Conservation (phyloP, 2,888 invertebrate genomes). For the Zhengitettix transpicula region DNA sequence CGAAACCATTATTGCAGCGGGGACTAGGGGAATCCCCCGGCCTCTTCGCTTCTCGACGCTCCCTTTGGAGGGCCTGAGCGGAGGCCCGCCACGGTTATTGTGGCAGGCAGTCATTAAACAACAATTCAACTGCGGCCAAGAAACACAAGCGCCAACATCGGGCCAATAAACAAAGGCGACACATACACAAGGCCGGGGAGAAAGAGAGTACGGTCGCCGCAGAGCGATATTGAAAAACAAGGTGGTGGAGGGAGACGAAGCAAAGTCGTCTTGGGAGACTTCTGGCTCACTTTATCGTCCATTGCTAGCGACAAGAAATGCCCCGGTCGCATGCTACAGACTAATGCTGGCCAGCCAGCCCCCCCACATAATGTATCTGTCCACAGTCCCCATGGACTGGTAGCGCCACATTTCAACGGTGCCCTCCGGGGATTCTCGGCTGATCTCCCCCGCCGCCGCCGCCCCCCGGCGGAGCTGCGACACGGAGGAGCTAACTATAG, state of each 20-base stretch:
- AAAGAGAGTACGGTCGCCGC: not conserved
- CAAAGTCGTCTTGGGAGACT: not conserved
- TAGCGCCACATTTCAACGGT: too few species aligned
- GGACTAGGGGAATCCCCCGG: not conserved
- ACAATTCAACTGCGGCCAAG: not conserved
- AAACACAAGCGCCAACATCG: too few species aligned
- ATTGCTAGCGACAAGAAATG: conserved; percentile 4
- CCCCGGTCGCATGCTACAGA: conserved; percentile 1
- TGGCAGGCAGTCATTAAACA: not conserved
- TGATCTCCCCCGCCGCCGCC: too few species aligned
- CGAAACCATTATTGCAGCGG: not conserved
- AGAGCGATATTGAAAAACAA: not conserved
- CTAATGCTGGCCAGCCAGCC: not conserved
- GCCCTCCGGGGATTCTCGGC: too few species aligned
- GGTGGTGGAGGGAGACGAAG: not conserved
- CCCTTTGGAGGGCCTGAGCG: not conserved
- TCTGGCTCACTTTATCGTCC: conserved; percentile 5
- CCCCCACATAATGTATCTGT: not conserved
- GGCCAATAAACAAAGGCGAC: too few species aligned
- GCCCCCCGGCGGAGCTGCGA: too few species aligned
- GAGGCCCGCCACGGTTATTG: not conserved
- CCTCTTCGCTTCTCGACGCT: too few species aligned
- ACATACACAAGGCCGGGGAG: too few species aligned
- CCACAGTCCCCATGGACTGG: not conserved
- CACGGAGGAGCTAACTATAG: too few species aligned